A percentile compares a stretch with the other conserved stretches of the same genome.
phyloP scores from a whole-genome alignment of 2,113 vertebrate species.

The Scartelaos histophorus region DNA sequence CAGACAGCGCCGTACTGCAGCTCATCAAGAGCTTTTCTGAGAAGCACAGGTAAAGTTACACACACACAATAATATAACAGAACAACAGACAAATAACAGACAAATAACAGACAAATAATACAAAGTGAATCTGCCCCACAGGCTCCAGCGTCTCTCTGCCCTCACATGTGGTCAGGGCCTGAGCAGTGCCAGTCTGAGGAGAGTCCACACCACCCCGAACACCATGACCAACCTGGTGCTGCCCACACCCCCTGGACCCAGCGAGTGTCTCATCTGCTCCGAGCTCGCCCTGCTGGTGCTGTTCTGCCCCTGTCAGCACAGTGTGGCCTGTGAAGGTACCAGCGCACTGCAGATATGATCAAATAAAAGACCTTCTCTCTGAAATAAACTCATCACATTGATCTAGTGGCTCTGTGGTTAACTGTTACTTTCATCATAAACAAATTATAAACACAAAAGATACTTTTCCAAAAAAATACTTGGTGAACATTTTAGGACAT shows the following conservation, averaged over 20 bases:
- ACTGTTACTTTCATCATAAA: neutral
- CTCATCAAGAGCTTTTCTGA: slow-evolving; percentile 90
- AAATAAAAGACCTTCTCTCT: too few species aligned
- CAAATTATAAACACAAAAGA: neutral
- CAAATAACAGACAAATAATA: neutral
- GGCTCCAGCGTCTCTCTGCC: slow-evolving; percentile 82
- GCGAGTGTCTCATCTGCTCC: slow-evolving; percentile 97
- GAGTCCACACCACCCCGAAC: slow-evolving; percentile 88
- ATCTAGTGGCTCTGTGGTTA: neutral
- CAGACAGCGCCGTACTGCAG: slow-evolving; percentile 81
- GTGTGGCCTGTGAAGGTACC: slow-evolving; percentile 93
- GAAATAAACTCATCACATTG: too few species aligned
- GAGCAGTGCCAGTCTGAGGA: slow-evolving; percentile 81
- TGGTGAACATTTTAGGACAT: neutral
- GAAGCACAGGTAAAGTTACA: slow-evolving; percentile 84
- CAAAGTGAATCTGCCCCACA: slow-evolving; percentile 45
- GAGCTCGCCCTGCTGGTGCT: slow-evolving; percentile 91
- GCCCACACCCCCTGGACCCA: slow-evolving; percentile 76
- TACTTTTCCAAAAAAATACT: too few species aligned
- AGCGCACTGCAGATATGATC: neutral
- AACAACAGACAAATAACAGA: too few species aligned
- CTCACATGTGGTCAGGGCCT: slow-evolving; percentile 74
- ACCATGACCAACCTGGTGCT: slow-evolving; percentile 93
- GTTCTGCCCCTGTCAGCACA: slow-evolving; percentile 96
- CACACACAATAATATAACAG: neutral